Evolutionary conservation across 2,113 vertebrate genomes (phyloP), one percentile per base, ranked within the genome.

Genomic region (Melospiza georgiana): DNA sequence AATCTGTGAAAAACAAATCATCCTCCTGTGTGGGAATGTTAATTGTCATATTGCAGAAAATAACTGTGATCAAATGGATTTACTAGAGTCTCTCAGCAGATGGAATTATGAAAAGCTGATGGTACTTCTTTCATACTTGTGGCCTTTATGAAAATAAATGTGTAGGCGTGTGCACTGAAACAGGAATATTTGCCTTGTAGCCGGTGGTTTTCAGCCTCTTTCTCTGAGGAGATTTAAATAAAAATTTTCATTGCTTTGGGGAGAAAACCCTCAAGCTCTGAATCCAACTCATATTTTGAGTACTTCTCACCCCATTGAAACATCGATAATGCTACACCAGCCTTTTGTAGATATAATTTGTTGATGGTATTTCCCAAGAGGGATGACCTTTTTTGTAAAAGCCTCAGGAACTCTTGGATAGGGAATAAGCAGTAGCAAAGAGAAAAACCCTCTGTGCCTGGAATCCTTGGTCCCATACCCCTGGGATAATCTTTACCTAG

Each of bases 211-310:
- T 94, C 74, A 84, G n/a, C 22, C 24, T 84, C 46, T 51, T 14
- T 46, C 10, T 77, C 59, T 77, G 54, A 89, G 39, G 57, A 93
- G 57, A 79, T 82, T 78, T 79, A 82, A 91, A 89, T 65, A 96
- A 91, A 93, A 48, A 44, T 68, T 91, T 90, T 87, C 59, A 54
- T 75, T 93, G 71, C 39, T 24, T 11, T 75, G 16, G 46, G 35
- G 73, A 89, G 33, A 51, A 91, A 93, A 15, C 17, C 37, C 37
- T 72, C 69, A 91, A 82, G 44, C 35, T 76, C 71, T 87, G 84
- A 87, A 89, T 94, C 46, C 69, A 77, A 39, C 69, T 96, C 17
- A 25, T 44, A 19, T 84, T 90, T 84, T 88, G 68, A 87, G 77
- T 75, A 54, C 44, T 87, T 87, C 75, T 92, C 39, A 37, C 67